phyloP scores from a whole-genome alignment of 2,113 vertebrate species.

The Dipodomys stephensi region DNA sequence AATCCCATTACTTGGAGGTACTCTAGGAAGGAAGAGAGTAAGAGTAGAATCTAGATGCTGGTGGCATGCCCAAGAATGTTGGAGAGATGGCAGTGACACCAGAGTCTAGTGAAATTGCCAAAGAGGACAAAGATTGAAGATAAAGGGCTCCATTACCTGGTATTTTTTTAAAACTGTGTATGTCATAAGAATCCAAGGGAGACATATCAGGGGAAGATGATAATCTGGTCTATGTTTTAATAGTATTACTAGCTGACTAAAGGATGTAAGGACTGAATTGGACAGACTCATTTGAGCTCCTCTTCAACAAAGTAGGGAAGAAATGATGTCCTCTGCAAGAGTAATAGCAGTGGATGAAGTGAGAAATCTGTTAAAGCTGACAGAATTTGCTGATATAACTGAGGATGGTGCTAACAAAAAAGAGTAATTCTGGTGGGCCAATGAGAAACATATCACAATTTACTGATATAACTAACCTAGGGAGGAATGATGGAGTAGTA shows the following conservation, averaged over 20 bases:
- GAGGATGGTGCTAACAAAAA: not conserved
- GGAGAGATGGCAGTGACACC: not conserved
- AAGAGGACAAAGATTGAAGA: too few relatives aligned
- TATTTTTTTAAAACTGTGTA: not conserved
- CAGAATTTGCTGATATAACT: not conserved
- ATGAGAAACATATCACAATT: not conserved
- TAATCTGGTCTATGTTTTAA: not conserved
- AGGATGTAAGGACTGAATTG: not conserved
- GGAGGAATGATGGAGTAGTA: fast-evolving
- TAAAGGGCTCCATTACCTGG: not conserved
- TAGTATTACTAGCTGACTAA: not conserved
- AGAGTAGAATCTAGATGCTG: not conserved
- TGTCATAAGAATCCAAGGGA: not conserved
- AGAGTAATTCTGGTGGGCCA: not conserved
- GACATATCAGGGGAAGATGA: not conserved
- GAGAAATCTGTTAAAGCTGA: not conserved
- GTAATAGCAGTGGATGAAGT: not conserved
- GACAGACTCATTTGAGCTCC: not conserved
- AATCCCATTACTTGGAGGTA: not conserved
- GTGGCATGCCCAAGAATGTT: not conserved
- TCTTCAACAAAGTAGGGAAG: not conserved
- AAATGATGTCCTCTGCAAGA: not conserved
- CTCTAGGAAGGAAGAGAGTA: not conserved
- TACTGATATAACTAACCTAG: not conserved
- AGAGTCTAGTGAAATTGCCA: not conserved